These are phyloP conservation scores for Saccopteryx bilineata DNA, from an alignment of 2,113 vertebrate species.

Conservation along the genomic window DNA sequence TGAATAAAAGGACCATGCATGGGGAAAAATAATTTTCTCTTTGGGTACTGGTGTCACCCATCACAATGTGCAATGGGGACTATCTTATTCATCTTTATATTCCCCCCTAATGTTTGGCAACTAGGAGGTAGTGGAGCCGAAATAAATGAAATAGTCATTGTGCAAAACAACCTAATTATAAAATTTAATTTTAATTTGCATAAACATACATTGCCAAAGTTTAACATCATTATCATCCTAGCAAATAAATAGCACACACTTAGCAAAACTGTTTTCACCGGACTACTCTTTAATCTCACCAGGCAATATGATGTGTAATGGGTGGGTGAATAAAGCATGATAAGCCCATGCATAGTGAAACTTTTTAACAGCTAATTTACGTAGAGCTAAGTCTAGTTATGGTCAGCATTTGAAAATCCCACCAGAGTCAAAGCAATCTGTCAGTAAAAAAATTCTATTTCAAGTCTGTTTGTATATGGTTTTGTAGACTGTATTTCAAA, in stretches of 20 bases:
- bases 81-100: background rate
- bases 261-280: constrained; percentile 48
- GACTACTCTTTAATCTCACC: constrained; percentile 19
- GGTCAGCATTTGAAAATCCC: constrained; percentile 74
- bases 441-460: constrained; percentile 66
- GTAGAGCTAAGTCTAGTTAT: constrained; percentile 60
- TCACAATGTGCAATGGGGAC: background rate
- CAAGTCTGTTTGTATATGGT: constrained; percentile 62
- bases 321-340: constrained; percentile 11
- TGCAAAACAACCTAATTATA: constrained; percentile 58
- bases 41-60: background rate
- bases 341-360: background rate
- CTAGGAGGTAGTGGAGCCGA: background rate
- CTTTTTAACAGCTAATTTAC: constrained; percentile 66
- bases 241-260: constrained; percentile 53
- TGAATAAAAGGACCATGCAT: background rate
- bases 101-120: constrained; percentile 22
- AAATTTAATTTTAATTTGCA: constrained; percentile 58
- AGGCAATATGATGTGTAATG: background rate
- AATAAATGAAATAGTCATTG: constrained; percentile 53
- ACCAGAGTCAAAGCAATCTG: constrained; percentile 69
- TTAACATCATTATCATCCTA: constrained; percentile 39
- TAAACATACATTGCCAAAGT: background rate
- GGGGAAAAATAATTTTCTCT: constrained; percentile 4
- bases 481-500: constrained; percentile 63